Evolutionary conservation across 2,113 vertebrate genomes (phyloP).

Genomic region (Ochotona curzoniae): DNA sequence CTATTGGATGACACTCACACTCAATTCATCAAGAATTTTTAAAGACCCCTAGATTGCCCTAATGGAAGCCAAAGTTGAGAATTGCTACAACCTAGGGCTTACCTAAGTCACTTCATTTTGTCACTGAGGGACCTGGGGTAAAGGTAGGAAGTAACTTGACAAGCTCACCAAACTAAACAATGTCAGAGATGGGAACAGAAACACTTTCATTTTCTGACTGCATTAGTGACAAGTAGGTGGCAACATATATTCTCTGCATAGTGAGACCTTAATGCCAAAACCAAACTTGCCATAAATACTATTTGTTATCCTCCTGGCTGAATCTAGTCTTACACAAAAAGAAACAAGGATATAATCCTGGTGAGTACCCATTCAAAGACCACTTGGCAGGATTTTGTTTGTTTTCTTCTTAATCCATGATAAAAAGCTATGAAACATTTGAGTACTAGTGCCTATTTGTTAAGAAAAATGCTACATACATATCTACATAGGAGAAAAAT

Average conservation of each 20-base stretch:
- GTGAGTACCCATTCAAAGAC: neutral
- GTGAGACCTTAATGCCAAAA: constrained; percentile 19
- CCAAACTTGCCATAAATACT: neutral
- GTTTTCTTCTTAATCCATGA: neutral
- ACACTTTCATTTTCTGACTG: neutral
- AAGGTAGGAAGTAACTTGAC: neutral
- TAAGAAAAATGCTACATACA: neutral
- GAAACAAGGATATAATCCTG: neutral
- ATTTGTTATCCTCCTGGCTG: neutral
- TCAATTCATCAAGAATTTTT: neutral
- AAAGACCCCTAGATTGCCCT: neutral
- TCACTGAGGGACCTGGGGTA: neutral
- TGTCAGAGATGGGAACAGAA: neutral
- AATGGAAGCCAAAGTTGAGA: neutral
- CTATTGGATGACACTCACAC: neutral
- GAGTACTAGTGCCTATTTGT: neutral
- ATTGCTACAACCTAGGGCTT: neutral
- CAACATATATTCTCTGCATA: neutral
- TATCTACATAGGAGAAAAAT: neutral
- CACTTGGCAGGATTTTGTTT: neutral
- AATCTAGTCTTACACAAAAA: neutral
- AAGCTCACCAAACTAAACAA: neutral
- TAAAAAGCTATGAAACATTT: constrained; percentile 22
- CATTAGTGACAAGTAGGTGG: neutral
- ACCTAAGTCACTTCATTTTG: neutral